Percentiles rank a stretch among this genome's conserved stretches.
Conservation (phyloP, 1,140 invertebrate species). For the Drosophila leontia region DNA sequence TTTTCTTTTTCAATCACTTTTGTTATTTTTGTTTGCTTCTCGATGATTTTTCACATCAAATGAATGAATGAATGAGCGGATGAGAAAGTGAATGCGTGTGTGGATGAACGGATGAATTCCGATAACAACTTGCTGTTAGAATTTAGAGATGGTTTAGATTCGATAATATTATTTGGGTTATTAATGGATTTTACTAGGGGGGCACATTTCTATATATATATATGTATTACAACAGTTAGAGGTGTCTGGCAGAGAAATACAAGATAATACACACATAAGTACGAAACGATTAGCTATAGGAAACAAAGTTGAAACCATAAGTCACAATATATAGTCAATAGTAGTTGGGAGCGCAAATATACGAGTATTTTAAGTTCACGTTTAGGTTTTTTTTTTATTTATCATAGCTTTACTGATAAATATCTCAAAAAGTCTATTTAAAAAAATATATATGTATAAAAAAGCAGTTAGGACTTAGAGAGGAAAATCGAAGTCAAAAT, state of each 20-base stretch:
- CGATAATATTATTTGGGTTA: conserved; percentile 15
- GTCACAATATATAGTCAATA: conserved; percentile 49
- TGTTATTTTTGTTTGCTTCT: conserved; percentile 40
- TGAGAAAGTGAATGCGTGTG: conserved; percentile 26
- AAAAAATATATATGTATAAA: conserved; percentile 12
- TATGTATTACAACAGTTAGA: conserved; percentile 68
- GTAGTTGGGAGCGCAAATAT: conserved; percentile 38
- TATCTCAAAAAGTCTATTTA: conserved; percentile 43
- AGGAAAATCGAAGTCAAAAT: conserved; percentile 9
- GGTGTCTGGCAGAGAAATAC: conserved; percentile 44
- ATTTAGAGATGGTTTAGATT: conserved; percentile 28
- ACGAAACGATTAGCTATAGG: conserved; percentile 70
- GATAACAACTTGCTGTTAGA: conserved; percentile 37
- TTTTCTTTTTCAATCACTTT: conserved; percentile 30
- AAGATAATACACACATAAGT: conserved; percentile 61
- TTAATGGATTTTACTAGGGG: conserved; percentile 22
- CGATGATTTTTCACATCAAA: conserved; percentile 36
- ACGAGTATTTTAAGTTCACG: conserved; percentile 11
- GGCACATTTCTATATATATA: conserved; percentile 53
- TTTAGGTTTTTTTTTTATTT: conserved; percentile 30
- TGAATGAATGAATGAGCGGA: conserved; percentile 20
- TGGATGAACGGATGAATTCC: conserved; percentile 39
- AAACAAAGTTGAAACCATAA: conserved; percentile 66
- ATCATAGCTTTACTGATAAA: conserved; percentile 66
- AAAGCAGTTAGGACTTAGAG: conserved; percentile 28